Evolutionary conservation across 2,888 invertebrate genomes (phyloP).

Genomic region (Tricholauxania praeusta): DNA sequence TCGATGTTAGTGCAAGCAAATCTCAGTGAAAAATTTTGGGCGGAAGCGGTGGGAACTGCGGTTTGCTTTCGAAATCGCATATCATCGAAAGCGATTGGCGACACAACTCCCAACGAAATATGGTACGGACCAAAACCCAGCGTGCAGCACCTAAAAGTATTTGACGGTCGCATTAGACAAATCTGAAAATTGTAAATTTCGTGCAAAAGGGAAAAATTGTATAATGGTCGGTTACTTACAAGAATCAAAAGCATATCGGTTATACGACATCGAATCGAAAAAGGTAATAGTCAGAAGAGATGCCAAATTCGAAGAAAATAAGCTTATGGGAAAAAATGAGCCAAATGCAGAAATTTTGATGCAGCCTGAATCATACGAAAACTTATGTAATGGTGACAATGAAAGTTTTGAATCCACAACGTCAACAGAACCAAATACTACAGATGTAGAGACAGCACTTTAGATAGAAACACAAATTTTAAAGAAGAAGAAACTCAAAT

Average conservation of each 20-base stretch:
- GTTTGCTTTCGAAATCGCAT: conserved; percentile 19
- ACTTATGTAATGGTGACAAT: no score
- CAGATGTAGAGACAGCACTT: no score
- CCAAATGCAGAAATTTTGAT: not conserved
- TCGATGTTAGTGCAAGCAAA: conserved; percentile 14
- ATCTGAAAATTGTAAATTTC: conserved; percentile 2
- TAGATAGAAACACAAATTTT: no score
- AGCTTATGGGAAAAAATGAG: not conserved
- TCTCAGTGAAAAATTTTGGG: conserved; percentile 6
- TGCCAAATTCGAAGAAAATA: conserved; percentile 14
- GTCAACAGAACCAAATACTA: not conserved
- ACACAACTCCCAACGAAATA: conserved; percentile 2
- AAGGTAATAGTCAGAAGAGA: conserved; percentile 14
- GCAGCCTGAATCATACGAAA: not conserved
- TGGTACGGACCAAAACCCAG: conserved; percentile 19
- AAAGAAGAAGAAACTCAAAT: no score
- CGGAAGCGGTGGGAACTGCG: conserved; percentile 25
- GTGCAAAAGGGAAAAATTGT: conserved; percentile 3
- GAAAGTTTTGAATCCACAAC: not conserved
- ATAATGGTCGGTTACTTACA: conserved; percentile 30
- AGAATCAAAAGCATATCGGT: conserved; percentile 22
- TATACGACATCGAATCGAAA: not conserved
- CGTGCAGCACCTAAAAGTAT: conserved; percentile 12
- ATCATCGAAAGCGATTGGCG: not conserved
- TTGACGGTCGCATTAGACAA: conserved; percentile 18